Conservation (phyloP, 2,797 vertebrate species). For the Dendrocincla fuliginosa region DNA sequence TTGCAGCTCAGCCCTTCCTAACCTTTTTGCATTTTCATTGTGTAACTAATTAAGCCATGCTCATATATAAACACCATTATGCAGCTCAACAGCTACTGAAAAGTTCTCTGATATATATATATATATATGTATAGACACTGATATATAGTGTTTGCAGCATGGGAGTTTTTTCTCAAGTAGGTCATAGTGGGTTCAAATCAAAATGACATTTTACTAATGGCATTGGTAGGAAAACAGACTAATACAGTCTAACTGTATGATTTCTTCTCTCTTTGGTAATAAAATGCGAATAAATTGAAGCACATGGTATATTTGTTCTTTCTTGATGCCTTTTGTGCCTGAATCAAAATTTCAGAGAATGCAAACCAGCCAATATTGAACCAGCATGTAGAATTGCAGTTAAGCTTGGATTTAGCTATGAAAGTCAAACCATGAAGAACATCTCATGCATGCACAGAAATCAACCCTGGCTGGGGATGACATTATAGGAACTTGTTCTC, state of each 20-base stretch:
- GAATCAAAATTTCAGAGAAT: background rate
- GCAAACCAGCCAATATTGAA: background rate
- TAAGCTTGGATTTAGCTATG: background rate
- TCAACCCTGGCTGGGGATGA: background rate
- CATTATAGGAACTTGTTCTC: background rate
- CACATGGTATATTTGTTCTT: background rate
- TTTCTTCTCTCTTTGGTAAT: background rate
- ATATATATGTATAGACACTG: background rate
- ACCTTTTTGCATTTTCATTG: background rate
- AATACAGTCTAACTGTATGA: background rate
- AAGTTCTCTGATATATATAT: background rate
- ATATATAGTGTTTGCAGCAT: background rate
- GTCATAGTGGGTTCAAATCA: background rate
- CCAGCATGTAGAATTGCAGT: background rate
- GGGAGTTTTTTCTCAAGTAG: background rate
- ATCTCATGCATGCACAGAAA: rapidly evolving
- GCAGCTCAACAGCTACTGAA: background rate
- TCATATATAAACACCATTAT: background rate
- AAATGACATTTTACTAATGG: slow-evolving; percentile 1
- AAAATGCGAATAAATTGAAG: background rate
- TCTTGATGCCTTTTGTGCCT: background rate
- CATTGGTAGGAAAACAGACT: background rate
- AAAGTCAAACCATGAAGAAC: background rate
- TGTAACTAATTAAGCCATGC: background rate
- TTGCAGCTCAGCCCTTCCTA: background rate